These are phyloP conservation scores for Phyllostomus discolor DNA, from an alignment of 2,113 vertebrate genomes.

Conservation along the genomic window DNA sequence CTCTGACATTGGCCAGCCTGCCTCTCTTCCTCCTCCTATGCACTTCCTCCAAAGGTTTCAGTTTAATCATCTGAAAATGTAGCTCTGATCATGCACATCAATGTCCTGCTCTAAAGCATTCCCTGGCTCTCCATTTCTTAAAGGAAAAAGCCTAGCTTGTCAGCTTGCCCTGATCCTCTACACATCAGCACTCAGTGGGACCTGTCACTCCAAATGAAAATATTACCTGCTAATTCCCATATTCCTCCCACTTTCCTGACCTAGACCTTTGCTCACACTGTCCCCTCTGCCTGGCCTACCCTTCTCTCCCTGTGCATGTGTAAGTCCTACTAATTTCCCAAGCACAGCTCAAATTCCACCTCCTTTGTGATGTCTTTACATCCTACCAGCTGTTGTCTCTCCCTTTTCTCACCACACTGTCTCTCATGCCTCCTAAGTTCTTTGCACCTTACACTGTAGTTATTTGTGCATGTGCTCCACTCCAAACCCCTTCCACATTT, in stretches of 20 bases:
- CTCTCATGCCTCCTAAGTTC: background rate
- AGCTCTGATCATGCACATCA: background rate
- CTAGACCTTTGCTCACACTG: background rate
- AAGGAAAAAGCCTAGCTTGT: background rate
- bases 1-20: background rate
- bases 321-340: background rate
- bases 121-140: background rate
- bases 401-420: background rate
- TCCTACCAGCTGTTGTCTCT: background rate
- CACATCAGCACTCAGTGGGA: background rate
- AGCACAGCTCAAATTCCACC: background rate
- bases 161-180: background rate
- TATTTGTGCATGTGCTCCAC: background rate
- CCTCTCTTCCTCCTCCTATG: background rate
- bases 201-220: background rate
- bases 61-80: background rate
- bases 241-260: background rate
- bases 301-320: background rate
- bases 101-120: background rate
- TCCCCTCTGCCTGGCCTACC: background rate
- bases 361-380: background rate
- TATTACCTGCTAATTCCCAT: background rate
- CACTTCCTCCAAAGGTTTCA: background rate
- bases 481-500: background rate
- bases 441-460: background rate